Percentiles rank a stretch among this genome's conserved stretches.
Evolutionary conservation across 2,888 invertebrate genomes (phyloP).

Genomic region (Philaethria dido): DNA sequence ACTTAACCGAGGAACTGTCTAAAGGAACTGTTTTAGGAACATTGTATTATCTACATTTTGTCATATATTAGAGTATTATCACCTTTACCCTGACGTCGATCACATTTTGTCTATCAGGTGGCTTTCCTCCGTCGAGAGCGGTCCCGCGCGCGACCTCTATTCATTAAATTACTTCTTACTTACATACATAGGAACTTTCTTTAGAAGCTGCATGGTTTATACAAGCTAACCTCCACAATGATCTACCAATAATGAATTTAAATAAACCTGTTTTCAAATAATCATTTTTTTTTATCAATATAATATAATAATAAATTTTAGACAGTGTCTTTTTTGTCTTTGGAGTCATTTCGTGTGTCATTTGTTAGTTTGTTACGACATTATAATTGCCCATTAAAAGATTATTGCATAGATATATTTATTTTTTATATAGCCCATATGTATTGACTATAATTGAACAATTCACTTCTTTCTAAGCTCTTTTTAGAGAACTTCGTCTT

Average conservation of each 20-base stretch:
- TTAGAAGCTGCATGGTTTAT: slow-evolving; percentile 84
- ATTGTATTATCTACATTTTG: slow-evolving; percentile 14
- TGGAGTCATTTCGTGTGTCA: slow-evolving; percentile 1
- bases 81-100: slow-evolving; percentile 73
- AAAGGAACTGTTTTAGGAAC: slow-evolving; percentile 27
- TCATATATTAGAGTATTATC: slow-evolving; percentile 45
- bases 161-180: slow-evolving; percentile 82
- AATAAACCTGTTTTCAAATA: slow-evolving; percentile 67
- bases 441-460: too few relatives aligned
- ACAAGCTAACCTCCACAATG: slow-evolving; percentile 83
- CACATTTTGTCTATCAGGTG: slow-evolving; percentile 68
- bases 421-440: too few relatives aligned
- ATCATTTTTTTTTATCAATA: slow-evolving; percentile 43
- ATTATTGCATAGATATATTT: too few relatives aligned
- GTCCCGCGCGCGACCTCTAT: slow-evolving; percentile 68
- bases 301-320: slow-evolving; percentile 43
- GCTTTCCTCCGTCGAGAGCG: slow-evolving; percentile 59
- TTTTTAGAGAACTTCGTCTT: not conserved
- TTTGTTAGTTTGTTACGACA: too few relatives aligned
- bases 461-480: not conserved
- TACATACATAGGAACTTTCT: slow-evolving; percentile 84
- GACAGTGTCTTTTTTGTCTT: slow-evolving; percentile 33
- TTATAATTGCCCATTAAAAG: too few relatives aligned
- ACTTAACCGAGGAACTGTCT: slow-evolving; percentile 47
- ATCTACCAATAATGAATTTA: slow-evolving; percentile 79